Percentiles rank a stretch among this genome's conserved stretches.
These are phyloP conservation scores for Aplysina aerophoba DNA, from an alignment of 37 sponge, comb jelly and placozoan genomes.

Conservation along the genomic window DNA sequence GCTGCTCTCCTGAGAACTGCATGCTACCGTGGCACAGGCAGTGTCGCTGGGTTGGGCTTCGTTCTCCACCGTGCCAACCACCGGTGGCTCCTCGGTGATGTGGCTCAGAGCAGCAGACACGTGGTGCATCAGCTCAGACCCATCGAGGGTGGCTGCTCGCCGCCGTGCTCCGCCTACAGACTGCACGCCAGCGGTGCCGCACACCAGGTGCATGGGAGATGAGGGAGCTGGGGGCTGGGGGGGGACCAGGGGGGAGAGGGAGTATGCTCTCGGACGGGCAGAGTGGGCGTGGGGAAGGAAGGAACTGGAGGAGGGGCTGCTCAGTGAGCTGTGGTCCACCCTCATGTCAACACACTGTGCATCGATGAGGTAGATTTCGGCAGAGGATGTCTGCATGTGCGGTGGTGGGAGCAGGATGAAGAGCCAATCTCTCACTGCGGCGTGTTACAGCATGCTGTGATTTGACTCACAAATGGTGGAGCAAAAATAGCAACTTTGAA, in stretches of 20 bases:
- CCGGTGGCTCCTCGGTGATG: slow-evolving; percentile 9
- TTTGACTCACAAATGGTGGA: slow-evolving; percentile 56
- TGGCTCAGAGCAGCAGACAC: slow-evolving; percentile 12
- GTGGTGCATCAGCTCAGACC: slow-evolving; percentile 26
- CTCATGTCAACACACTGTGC: slow-evolving; percentile 1
- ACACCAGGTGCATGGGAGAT: background rate
- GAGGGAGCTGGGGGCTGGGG: background rate
- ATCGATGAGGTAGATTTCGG: slow-evolving; percentile 61
- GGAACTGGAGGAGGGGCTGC: too few relatives aligned
- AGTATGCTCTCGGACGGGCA: background rate
- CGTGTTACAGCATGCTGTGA: background rate
- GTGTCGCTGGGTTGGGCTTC: slow-evolving; percentile 7
- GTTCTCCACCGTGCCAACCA: background rate
- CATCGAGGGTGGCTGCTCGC: slow-evolving; percentile 23
- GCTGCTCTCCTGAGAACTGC: slow-evolving; percentile 20
- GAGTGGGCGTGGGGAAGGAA: too few relatives aligned
- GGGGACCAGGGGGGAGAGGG: slow-evolving; percentile 10
- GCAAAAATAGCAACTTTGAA: slow-evolving; percentile 41
- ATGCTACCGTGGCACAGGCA: slow-evolving; percentile 28
- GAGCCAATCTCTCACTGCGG: background rate
- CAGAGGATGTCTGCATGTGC: slow-evolving; percentile 21
- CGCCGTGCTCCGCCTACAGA: background rate
- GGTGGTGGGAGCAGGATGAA: background rate
- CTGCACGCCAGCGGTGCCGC: background rate
- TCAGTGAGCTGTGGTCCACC: background rate